Percentiles rank a stretch among this genome's conserved stretches.
Conservation (phyloP, 2,888 invertebrate species). For the Drosophila eohydei region DNA sequence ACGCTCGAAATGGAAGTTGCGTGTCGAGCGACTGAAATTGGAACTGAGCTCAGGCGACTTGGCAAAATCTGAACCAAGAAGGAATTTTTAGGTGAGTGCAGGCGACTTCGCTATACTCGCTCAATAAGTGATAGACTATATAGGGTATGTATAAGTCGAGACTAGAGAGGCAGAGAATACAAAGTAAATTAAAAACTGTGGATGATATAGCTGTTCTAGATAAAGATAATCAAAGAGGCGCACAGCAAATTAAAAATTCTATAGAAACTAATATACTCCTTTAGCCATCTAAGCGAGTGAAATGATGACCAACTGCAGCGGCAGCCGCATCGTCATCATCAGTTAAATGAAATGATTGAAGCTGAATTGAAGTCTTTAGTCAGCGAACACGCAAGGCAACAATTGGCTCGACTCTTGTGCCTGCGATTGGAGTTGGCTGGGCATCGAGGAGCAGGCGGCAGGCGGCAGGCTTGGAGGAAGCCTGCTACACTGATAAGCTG, state of each 20-base stretch:
- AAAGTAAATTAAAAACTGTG: not conserved
- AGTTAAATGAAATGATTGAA: constrained; percentile 81
- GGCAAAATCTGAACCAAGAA: not conserved
- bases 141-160: not conserved
- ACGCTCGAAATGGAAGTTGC: constrained; percentile 71
- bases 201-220: too few relatives aligned
- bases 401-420: constrained; percentile 57
- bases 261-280: not conserved
- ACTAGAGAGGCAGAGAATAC: not conserved
- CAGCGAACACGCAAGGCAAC: constrained; percentile 78
- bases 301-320: constrained; percentile 62
- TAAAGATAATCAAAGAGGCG: not conserved
- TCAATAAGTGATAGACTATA: not conserved
- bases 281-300: constrained; percentile 4
- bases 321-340: constrained; percentile 73
- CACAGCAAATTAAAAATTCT: not conserved
- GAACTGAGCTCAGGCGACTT: constrained; percentile 4
- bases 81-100: not conserved
- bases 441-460: not conserved
- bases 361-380: constrained; percentile 80
- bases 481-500: constrained; percentile 65
- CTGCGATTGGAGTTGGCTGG: not conserved
- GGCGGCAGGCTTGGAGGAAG: not conserved
- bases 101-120: not conserved
- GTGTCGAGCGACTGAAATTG: constrained; percentile 43